Evolutionary conservation across 2,888 invertebrate species (phyloP).

Genomic region (Fragum whitleyi): DNA sequence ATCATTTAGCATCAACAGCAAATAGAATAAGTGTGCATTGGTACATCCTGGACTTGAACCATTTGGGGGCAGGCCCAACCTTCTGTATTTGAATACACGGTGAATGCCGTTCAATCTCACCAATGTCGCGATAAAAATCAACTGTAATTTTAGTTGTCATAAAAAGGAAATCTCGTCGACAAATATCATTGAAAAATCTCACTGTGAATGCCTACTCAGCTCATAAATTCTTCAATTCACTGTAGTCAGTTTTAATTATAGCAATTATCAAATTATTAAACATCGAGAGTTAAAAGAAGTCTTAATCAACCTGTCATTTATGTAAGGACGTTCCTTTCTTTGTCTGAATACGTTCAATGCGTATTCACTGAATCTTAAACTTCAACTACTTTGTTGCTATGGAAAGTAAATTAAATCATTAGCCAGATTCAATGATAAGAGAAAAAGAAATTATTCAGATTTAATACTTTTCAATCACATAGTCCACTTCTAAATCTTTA

Average conservation of each 20-base stretch:
- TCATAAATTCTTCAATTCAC: conserved; percentile 23
- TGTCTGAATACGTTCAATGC: neutral
- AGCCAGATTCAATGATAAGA: too few species aligned
- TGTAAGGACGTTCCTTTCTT: conserved; percentile 11
- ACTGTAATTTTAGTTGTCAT: conserved; percentile 24
- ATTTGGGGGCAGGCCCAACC: neutral
- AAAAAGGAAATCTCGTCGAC: conserved; percentile 8
- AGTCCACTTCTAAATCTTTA: too few species aligned
- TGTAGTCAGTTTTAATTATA: conserved; percentile 26
- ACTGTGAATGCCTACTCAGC: conserved; percentile 17
- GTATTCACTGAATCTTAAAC: neutral
- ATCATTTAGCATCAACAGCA: too few species aligned
- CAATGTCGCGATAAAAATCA: conserved; percentile 15
- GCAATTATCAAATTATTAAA: conserved; percentile 31
- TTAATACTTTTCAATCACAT: too few species aligned
- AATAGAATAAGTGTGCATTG: neutral
- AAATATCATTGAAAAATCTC: conserved; percentile 9
- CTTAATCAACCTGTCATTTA: conserved; percentile 23
- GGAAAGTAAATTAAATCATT: neutral
- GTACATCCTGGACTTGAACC: neutral
- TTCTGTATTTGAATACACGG: neutral
- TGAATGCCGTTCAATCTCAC: conserved; percentile 11
- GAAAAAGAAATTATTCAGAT: too few species aligned
- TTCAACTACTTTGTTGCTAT: conserved; percentile 4
- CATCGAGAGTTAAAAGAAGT: conserved; percentile 13